Conservation (phyloP, 1,140 invertebrate species). For the Prorops nasuta region DNA sequence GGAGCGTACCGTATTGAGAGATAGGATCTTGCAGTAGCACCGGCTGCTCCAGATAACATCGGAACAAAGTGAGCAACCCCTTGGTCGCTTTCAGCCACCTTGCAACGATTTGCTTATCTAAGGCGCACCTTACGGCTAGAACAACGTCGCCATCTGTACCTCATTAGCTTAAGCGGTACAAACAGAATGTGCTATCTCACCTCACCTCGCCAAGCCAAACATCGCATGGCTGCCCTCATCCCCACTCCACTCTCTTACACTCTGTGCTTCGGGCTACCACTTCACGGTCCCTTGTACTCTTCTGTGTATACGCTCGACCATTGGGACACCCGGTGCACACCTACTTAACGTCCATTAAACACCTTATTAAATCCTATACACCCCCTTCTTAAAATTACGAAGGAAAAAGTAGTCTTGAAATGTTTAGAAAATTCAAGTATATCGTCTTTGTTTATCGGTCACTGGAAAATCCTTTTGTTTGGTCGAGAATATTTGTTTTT, state of each 20-base stretch:
- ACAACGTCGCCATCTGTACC: slow-evolving; percentile 39
- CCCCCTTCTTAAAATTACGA: slow-evolving; percentile 20
- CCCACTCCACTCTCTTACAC: too few species aligned
- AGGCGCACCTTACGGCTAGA: slow-evolving; percentile 1
- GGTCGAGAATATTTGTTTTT: neutral
- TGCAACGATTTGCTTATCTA: neutral
- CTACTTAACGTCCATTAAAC: slow-evolving; percentile 25
- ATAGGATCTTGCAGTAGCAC: slow-evolving; percentile 13
- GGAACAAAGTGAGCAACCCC: slow-evolving; percentile 4
- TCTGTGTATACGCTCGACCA: neutral
- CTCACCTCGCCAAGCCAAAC: neutral
- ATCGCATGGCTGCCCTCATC: neutral
- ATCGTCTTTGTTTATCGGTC: neutral
- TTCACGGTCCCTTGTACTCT: neutral
- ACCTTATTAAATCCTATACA: slow-evolving; percentile 24
- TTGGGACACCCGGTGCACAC: slow-evolving; percentile 3
- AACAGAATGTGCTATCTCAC: slow-evolving; percentile 9
- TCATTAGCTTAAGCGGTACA: slow-evolving; percentile 45
- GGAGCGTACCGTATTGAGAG: too few species aligned
- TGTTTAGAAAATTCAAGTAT: neutral
- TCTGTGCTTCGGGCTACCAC: too few species aligned
- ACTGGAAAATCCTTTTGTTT: slow-evolving; percentile 11
- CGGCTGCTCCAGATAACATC: slow-evolving; percentile 1
- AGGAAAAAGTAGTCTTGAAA: neutral
- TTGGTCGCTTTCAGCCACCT: slow-evolving; percentile 6